Evolutionary conservation across 2,888 invertebrate species (phyloP).

Genomic region (Scaptomyza polygonia): DNA sequence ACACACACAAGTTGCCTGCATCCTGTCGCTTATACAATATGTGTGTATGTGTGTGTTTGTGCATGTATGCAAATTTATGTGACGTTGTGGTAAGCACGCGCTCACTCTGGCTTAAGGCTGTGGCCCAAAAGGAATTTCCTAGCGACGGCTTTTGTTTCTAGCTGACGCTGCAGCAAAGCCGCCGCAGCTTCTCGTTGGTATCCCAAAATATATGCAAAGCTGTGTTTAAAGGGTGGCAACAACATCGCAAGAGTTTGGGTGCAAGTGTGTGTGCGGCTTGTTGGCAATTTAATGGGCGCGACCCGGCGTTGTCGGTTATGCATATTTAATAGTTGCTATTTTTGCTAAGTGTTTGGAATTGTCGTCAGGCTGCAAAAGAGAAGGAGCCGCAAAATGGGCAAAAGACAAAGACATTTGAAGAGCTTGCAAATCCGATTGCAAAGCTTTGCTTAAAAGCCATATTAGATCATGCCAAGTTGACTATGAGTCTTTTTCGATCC

Average conservation of each 20-base stretch:
- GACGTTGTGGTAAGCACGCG: conserved; percentile 73
- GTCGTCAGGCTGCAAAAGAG: conserved; percentile 44
- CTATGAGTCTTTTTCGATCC: conserved; percentile 5
- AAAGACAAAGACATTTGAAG: conserved; percentile 36
- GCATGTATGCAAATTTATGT: conserved; percentile 69
- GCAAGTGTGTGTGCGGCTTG: conserved; percentile 48
- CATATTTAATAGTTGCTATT: conserved; percentile 81
- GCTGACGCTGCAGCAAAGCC: conserved; percentile 70
- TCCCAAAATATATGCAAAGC: conserved; percentile 82
- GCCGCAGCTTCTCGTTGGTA: conserved; percentile 35
- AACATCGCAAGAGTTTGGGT: conserved; percentile 27
- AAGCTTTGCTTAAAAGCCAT: conserved; percentile 36
- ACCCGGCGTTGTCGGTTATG: conserved; percentile 70
- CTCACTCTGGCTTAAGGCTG: conserved; percentile 73
- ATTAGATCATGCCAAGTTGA: conserved; percentile 32
- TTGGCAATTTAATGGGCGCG: conserved; percentile 73
- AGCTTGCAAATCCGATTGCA: conserved; percentile 47
- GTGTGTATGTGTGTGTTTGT: conserved; percentile 30
- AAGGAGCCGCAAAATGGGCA: conserved; percentile 23
- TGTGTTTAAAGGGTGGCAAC: conserved; percentile 68
- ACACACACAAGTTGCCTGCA: conserved; percentile 36
- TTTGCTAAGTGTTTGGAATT: conserved; percentile 79
- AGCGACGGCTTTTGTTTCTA: conserved; percentile 75
- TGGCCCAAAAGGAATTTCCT: conserved; percentile 74
- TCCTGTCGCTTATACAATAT: conserved; percentile 24